phyloP scores from a whole-genome alignment of 2,888 invertebrate genomes.

The Drosophila hamatofila region DNA sequence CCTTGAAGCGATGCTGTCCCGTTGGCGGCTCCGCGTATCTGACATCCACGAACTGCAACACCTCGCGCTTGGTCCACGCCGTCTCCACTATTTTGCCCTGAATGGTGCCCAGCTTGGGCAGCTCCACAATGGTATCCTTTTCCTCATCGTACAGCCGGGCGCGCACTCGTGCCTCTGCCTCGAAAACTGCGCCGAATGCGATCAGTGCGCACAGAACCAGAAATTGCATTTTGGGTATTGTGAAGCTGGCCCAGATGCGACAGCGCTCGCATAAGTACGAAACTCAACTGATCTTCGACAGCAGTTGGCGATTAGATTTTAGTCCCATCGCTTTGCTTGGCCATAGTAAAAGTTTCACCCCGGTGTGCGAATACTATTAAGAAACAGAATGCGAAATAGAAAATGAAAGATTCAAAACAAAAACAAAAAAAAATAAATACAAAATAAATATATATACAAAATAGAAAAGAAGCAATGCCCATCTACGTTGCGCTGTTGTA shows the following conservation, averaged over 20 bases:
- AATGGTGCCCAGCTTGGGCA: slow-evolving; percentile 81
- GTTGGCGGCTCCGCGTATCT: slow-evolving; percentile 83
- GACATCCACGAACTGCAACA: slow-evolving; percentile 83
- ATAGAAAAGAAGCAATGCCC: slow-evolving; percentile 9
- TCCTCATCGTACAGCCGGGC: slow-evolving; percentile 70
- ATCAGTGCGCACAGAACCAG: slow-evolving; percentile 4
- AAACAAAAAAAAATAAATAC: slow-evolving; percentile 36
- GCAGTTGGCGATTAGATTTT: slow-evolving; percentile 50
- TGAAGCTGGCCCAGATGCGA: slow-evolving; percentile 23
- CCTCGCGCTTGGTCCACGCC: slow-evolving; percentile 79
- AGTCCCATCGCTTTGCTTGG: slow-evolving; percentile 41
- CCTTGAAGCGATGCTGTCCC: slow-evolving; percentile 82
- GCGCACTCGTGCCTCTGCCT: slow-evolving; percentile 38
- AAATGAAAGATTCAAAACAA: slow-evolving; percentile 41
- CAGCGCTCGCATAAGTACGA: slow-evolving; percentile 50
- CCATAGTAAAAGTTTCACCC: slow-evolving; percentile 65
- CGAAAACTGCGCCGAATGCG: not conserved
- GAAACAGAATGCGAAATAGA: slow-evolving; percentile 52
- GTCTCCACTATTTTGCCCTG: slow-evolving; percentile 80
- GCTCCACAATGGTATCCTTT: slow-evolving; percentile 73
- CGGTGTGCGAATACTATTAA: slow-evolving; percentile 32
- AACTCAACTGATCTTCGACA: slow-evolving; percentile 60
- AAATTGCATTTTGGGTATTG: slow-evolving; percentile 43
- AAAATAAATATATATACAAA: slow-evolving; percentile 13
- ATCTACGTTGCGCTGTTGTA: slow-evolving; percentile 28